Evolutionary conservation across 2,888 invertebrate species (phyloP).

Genomic region (Neria commutata): DNA sequence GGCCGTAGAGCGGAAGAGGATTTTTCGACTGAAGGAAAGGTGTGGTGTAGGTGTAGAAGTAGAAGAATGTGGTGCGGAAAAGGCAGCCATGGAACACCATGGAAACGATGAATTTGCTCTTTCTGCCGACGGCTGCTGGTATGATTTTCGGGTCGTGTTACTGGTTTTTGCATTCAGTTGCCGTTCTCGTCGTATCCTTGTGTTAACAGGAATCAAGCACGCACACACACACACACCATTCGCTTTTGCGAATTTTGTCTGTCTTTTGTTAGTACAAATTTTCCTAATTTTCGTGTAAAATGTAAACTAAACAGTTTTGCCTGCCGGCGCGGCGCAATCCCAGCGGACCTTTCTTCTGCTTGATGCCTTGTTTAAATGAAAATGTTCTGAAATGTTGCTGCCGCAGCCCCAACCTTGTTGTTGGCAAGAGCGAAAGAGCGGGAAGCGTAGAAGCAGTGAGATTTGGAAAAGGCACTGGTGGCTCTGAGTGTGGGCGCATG

Average conservation of each 20-base stretch:
- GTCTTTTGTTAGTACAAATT: slow-evolving; percentile 2
- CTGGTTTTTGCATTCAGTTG: background rate
- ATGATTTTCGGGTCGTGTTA: background rate
- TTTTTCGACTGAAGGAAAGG: too few species aligned
- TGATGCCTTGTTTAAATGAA: background rate
- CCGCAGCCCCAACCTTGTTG: too few species aligned
- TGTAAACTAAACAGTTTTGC: slow-evolving; percentile 8
- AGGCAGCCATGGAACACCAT: too few species aligned
- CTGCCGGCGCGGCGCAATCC: background rate
- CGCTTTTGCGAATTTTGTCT: background rate
- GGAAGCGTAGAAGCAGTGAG: too few species aligned
- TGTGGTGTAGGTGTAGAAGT: too few species aligned
- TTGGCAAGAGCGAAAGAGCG: too few species aligned
- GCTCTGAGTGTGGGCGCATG: too few species aligned
- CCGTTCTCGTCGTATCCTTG: background rate
- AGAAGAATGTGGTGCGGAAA: too few species aligned
- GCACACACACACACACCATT: background rate
- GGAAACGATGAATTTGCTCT: slow-evolving; percentile 12
- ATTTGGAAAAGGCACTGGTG: too few species aligned
- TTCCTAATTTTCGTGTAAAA: slow-evolving; percentile 2
- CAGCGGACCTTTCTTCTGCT: background rate
- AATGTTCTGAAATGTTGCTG: background rate
- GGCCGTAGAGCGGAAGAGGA: too few species aligned
- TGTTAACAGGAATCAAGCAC: background rate
- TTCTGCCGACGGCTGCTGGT: background rate